Percentiles rank a stretch among this genome's conserved stretches.
These are phyloP conservation scores for Siniperca scherzeri DNA, from an alignment of 2,797 vertebrate species.

Conservation along the genomic window DNA sequence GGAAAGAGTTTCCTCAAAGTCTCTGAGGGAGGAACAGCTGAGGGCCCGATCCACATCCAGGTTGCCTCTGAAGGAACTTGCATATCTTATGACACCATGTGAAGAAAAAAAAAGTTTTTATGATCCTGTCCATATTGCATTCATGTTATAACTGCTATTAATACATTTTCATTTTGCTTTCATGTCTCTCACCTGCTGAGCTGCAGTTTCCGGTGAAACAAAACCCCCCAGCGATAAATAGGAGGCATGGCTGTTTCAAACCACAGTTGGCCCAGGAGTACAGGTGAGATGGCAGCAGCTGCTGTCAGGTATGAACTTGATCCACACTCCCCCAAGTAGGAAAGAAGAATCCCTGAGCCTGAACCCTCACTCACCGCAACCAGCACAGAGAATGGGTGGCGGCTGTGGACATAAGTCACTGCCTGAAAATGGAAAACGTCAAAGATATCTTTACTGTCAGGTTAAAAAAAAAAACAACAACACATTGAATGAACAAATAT, in stretches of 20 bases:
- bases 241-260: constrained; percentile 86
- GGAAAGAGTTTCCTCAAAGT: constrained; percentile 90
- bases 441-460: background rate
- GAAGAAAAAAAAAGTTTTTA: background rate
- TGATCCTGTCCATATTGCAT: background rate
- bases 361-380: constrained; percentile 91
- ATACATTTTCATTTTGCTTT: background rate
- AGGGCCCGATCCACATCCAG: constrained; percentile 84
- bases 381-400: constrained; percentile 84
- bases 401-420: constrained; percentile 85
- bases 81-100: constrained; percentile 77
- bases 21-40: constrained; percentile 84
- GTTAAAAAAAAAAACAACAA: background rate
- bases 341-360: constrained; percentile 90
- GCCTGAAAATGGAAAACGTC: constrained; percentile 60
- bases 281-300: constrained; percentile 90
- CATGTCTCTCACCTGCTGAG: constrained; percentile 88
- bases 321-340: constrained; percentile 92
- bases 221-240: constrained; percentile 85
- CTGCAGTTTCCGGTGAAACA: constrained; percentile 86
- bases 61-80: constrained; percentile 81
- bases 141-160: background rate
- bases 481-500: background rate
- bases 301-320: constrained; percentile 88
- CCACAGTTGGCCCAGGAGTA: constrained; percentile 90